Evolutionary conservation across 2,888 invertebrate species (phyloP), one percentile per base, ranked within the genome.

Genomic region (Orthosia incerta): DNA sequence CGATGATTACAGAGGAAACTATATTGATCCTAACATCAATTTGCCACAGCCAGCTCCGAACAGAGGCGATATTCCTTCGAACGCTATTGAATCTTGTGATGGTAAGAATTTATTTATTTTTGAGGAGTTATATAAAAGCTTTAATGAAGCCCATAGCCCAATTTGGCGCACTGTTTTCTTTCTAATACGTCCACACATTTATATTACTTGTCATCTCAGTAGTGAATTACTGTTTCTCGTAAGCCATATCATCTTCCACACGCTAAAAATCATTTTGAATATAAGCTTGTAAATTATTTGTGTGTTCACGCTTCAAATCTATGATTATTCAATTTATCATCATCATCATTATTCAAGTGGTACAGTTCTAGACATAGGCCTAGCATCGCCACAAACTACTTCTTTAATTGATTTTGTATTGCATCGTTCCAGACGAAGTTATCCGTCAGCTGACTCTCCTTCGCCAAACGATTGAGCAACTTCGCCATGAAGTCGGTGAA

Each of bases 401-500:
- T 26, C 26, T 26, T 4, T 26, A 26, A 26, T 26, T 26, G 26
- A 26, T 26, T 26, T 26, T 26, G 26, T 26, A 3, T 26, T 26
- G 51, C 4, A 23, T 31, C 31, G 23, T 75, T 88, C 12, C 91
- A 95, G 96, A 96, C 74, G 95, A 94, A 84, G 93, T 95, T 57
- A 91, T 95, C 76, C 92, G 94, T 13, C 95, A 96, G 72, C 86
- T 95, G n/a, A 91, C 92, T 50, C 87, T 93, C 0, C 91, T 95
- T 3, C 92, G 93, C 15, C 89, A 93, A 87, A 93, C 94, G 13
- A 91, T 95, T 76, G 96, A 94, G 53, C 86, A 97, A 69, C 97
- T 99, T 57, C 97, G 97, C 85, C 97, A 97, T 76, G 98, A 98
- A 93, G 96, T 98, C 72, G 97, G 97, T 83, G 97, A 97, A 78